phyloP scores from a whole-genome alignment of 2,797 vertebrate species.

The Ctenosaura bakeri region DNA sequence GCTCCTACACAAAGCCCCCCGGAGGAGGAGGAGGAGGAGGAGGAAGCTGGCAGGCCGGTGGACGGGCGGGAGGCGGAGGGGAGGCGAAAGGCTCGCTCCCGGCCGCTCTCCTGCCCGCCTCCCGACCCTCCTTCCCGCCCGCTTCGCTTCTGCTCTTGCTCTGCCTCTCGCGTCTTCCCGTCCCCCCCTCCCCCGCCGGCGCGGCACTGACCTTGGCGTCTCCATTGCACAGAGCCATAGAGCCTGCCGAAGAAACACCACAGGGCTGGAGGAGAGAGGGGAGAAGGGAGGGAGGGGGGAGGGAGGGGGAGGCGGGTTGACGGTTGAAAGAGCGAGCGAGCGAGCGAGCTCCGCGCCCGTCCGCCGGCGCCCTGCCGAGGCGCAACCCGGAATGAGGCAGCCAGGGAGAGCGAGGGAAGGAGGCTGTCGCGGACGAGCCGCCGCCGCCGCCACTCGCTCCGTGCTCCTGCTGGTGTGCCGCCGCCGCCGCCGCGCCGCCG shows the following conservation, averaged over 20 bases:
- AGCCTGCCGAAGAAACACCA: conserved; percentile 74
- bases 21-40: neutral
- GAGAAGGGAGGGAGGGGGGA: neutral
- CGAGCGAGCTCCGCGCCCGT: conserved; percentile 9
- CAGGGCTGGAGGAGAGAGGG: neutral
- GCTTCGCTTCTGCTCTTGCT: neutral
- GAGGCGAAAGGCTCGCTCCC: neutral
- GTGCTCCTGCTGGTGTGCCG: conserved; percentile 25
- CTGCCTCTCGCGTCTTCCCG: neutral
- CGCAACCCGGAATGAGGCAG: neutral
- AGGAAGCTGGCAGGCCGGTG: neutral
- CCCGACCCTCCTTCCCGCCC: neutral
- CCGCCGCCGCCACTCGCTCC: neutral
- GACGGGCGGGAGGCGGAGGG: neutral
- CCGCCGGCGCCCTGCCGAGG: neutral
- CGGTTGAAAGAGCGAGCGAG: neutral
- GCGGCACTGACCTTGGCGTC: conserved; percentile 94
- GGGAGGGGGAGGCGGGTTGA: neutral
- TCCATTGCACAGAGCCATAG: conserved; percentile 98
- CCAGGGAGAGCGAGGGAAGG: no score
- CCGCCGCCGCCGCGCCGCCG: conserved; percentile 46
- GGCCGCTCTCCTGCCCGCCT: neutral
- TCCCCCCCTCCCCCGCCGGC: conserved; percentile 16
- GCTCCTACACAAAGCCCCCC: conserved; percentile 38
- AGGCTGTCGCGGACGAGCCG: conserved; percentile 23